Base-by-base conservation (phyloP, 1,140 invertebrate genomes). In the Ostrea denselamellosa region DNA sequence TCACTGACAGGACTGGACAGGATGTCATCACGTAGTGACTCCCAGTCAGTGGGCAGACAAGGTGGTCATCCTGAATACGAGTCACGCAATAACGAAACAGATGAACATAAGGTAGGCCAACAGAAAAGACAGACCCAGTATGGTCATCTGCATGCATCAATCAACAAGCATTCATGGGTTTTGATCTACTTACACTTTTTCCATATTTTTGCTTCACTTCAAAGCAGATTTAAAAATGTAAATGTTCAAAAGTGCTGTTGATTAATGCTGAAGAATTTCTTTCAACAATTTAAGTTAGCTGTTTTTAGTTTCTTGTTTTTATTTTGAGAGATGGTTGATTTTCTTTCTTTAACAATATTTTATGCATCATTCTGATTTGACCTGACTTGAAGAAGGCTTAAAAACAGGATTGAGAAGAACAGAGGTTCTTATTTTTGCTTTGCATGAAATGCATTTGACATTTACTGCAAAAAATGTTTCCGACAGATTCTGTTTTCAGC, bases 101-200 rank as follows among this genome's bases (percentile, higher is more conserved):
- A 94, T 91, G 94, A 94, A 90, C 90, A 92, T 10, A 94, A 95
- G 92, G 94, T 94, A 87, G 90, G 91, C 82, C 28, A 28, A 77
- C 25, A 71, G 28, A 77, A 77, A 28, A 77, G 4, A 25, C 3
- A 4, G 82, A n/a, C 53, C 51, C 53, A 54, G 0, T n/a, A 19
- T 83, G 51, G 44, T 77, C 68, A 3, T 14, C 25, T 34, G 68
- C 68, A 77, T 77, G 68, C 68, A 34, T 77, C 68, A 77, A 77
- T 77, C 68, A 77, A 77, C 68, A 77, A 77, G 68, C 68, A 77
- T 77, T 28, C 14, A 34, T 77, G 28, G 10, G 28, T 77, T 77
- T 77, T 77, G 68, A 14, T 77, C 68, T 77, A 10, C 17, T 77
- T 14, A 34, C 68, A 28, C 14, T 25, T 77, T 77, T 28, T 19